Evolutionary conservation across 2,797 vertebrate genomes (phyloP).

Genomic region (Clarias fuscus): DNA sequence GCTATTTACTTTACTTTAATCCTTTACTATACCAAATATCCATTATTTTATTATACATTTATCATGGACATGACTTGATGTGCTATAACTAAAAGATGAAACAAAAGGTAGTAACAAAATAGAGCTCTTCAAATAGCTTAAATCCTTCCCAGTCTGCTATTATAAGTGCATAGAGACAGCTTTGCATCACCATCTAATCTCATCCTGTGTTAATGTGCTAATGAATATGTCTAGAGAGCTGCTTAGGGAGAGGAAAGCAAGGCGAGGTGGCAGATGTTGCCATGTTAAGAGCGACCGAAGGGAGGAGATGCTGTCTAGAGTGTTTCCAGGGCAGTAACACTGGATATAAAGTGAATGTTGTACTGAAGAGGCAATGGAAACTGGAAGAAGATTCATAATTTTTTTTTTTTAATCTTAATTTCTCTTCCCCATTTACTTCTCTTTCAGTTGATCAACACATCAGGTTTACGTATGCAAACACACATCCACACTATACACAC

Average conservation of each 20-base stretch:
- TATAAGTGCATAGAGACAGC: conserved; percentile 20
- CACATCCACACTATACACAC: not conserved
- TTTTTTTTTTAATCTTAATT: no score
- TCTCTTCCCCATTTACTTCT: not conserved
- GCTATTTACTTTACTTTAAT: not conserved
- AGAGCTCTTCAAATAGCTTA: conserved; percentile 38
- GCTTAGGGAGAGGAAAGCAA: not conserved
- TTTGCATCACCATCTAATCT: conserved; percentile 11
- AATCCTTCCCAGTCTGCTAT: not conserved
- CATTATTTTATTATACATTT: not conserved
- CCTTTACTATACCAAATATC: not conserved
- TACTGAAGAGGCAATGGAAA: not conserved
- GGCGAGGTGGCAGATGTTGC: conserved; percentile 14
- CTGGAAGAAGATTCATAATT: not conserved
- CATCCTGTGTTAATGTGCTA: conserved; percentile 44
- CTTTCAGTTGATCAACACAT: not conserved
- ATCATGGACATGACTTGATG: conserved; percentile 1
- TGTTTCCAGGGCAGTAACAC: not conserved
- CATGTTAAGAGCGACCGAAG: not conserved
- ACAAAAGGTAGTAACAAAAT: conserved; percentile 39
- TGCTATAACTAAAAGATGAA: conserved; percentile 27
- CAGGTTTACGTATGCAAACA: not conserved
- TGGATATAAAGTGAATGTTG: not conserved
- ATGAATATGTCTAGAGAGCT: conserved; percentile 40
- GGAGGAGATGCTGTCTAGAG: conserved; percentile 13